These are phyloP conservation scores for Myotis planiceps DNA, from an alignment of 2,797 vertebrate species.

Conservation along the genomic window DNA sequence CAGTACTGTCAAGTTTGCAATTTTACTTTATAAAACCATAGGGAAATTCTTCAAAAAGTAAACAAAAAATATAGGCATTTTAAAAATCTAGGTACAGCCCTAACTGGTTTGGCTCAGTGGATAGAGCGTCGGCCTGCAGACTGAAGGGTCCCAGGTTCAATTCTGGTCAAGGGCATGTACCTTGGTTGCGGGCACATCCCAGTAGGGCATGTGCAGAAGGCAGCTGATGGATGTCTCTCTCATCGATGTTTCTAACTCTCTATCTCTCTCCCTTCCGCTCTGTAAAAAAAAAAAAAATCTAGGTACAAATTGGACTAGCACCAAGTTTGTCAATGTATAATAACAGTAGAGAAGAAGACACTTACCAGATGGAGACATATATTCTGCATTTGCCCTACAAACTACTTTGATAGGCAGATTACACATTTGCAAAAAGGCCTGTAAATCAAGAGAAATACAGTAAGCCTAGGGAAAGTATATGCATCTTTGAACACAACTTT, in stretches of 20 bases:
- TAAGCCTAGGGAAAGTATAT: constrained; percentile 64
- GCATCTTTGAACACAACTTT: background rate
- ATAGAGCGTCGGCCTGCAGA: too few species aligned
- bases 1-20: background rate
- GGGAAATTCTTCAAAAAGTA: background rate
- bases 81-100: background rate
- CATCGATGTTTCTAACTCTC: too few species aligned
- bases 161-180: too few species aligned
- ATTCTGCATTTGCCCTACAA: constrained; percentile 92
- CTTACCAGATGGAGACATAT: constrained; percentile 96
- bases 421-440: constrained; percentile 95
- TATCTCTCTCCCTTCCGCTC: too few species aligned
- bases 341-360: constrained; percentile 52
- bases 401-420: constrained; percentile 92
- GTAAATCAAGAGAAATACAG: constrained; percentile 83
- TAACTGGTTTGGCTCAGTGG: too few species aligned
- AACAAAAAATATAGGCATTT: background rate
- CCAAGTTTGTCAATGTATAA: constrained; percentile 5
- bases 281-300: background rate
- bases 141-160: too few species aligned
- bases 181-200: too few species aligned
- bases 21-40: constrained; percentile 8
- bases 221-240: too few species aligned
- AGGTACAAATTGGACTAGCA: background rate
- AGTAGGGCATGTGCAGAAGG: too few species aligned